These are phyloP conservation scores for Thymallus thymallus DNA, from an alignment of 2,113 vertebrate genomes.

Conservation along the genomic window DNA sequence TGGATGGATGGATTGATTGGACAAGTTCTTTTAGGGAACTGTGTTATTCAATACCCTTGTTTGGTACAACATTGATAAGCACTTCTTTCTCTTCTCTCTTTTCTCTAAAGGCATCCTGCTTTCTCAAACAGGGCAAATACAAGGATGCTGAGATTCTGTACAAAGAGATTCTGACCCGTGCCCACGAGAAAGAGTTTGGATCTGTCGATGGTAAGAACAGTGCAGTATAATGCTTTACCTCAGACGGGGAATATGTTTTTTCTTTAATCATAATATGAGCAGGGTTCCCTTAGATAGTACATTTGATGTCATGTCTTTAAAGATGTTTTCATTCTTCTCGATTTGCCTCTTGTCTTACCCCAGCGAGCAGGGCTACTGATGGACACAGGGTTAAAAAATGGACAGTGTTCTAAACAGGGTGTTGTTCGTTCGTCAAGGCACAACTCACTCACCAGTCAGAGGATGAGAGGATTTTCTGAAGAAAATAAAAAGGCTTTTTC, in stretches of 20 bases:
- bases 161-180: constrained; percentile 96
- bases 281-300: background rate
- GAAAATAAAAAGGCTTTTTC: constrained; percentile 44
- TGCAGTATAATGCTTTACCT: background rate
- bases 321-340: background rate
- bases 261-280: background rate
- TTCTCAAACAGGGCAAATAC: constrained; percentile 96
- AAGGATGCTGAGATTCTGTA: constrained; percentile 94
- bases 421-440: background rate
- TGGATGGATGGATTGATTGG: background rate
- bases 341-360: constrained; percentile 28
- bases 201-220: constrained; percentile 89
- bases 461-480: constrained; percentile 23
- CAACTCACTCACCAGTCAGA: constrained; percentile 29
- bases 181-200: constrained; percentile 97
- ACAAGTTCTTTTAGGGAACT: constrained; percentile 7
- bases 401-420: constrained; percentile 44
- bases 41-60: constrained; percentile 8
- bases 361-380: constrained; percentile 45
- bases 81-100: constrained; percentile 9
- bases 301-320: background rate
- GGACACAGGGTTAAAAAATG: constrained; percentile 52
- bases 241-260: background rate
- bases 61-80: constrained; percentile 27
- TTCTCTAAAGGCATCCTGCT: constrained; percentile 89